phyloP scores from a whole-genome alignment of 2,797 vertebrate species.

The Bucorvus abyssinicus region DNA sequence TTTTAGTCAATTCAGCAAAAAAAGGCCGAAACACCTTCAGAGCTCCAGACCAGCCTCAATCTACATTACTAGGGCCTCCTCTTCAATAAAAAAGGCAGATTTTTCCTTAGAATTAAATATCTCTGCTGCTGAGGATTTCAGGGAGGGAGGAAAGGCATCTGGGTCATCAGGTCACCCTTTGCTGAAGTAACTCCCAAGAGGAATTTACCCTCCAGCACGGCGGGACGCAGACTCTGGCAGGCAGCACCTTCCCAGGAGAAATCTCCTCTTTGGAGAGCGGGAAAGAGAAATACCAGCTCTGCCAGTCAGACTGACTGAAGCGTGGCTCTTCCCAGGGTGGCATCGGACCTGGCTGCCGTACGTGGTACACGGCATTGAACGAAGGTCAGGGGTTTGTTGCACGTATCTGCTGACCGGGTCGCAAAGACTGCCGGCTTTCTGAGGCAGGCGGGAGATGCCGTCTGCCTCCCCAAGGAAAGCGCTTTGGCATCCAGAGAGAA shows the following conservation, averaged over 20 bases:
- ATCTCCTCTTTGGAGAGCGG: neutral
- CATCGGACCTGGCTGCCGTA: neutral
- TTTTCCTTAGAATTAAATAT: neutral
- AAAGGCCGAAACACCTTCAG: neutral
- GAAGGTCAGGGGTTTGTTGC: neutral
- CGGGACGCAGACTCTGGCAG: neutral
- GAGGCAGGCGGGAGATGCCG: neutral
- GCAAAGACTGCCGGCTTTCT: neutral
- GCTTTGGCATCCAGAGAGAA: neutral
- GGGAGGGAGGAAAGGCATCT: neutral
- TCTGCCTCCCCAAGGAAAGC: neutral
- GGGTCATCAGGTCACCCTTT: neutral
- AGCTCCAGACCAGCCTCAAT: neutral
- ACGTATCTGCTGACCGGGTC: neutral
- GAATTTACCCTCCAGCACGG: neutral
- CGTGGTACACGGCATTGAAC: fast-evolving
- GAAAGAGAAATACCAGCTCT: neutral
- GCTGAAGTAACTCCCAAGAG: neutral
- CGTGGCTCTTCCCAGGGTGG: neutral
- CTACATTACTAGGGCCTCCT: too few relatives aligned
- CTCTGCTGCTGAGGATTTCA: neutral
- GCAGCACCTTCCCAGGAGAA: neutral
- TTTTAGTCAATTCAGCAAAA: neutral
- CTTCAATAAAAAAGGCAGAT: neutral
- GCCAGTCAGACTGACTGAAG: neutral